A percentile compares a stretch with the other conserved stretches of the same genome.
These are phyloP conservation scores for Cygnus atratus DNA, from an alignment of 2,113 vertebrate genomes.

Conservation along the genomic window DNA sequence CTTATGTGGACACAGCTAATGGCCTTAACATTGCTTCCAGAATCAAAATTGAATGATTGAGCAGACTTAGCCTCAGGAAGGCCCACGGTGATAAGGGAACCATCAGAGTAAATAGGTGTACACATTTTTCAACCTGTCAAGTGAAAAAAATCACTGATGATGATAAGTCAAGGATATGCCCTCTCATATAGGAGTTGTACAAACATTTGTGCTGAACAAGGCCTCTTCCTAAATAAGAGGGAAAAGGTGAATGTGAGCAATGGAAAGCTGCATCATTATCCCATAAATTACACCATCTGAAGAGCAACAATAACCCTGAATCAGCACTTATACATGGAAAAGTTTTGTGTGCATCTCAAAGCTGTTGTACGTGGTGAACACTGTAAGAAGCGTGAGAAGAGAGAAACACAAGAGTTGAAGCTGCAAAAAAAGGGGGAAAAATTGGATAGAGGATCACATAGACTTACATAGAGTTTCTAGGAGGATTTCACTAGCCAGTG, in stretches of 20 bases:
- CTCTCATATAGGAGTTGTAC: background rate
- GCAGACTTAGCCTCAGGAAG: constrained; percentile 44
- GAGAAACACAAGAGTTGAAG: background rate
- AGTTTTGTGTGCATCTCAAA: background rate
- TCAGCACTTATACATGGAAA: background rate
- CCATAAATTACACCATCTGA: constrained; percentile 6
- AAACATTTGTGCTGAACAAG: constrained; percentile 35
- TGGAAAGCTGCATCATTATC: background rate
- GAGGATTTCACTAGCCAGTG: background rate
- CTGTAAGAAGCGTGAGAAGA: background rate
- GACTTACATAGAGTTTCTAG: accelerated
- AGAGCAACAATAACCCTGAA: constrained; percentile 40
- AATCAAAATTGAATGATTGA: constrained; percentile 46
- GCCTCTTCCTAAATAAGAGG: constrained; percentile 1
- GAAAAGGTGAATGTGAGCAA: constrained; percentile 37
- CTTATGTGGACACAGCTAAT: constrained; percentile 51
- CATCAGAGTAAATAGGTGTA: constrained; percentile 49
- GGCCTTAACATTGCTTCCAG: constrained; percentile 50
- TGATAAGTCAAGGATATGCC: constrained; percentile 46
- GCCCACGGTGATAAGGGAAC: background rate
- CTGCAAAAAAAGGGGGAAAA: accelerated
- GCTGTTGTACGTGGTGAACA: background rate
- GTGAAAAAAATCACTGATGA: constrained; percentile 13
- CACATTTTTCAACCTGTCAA: constrained; percentile 46
- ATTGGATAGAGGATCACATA: background rate